phyloP scores from a whole-genome alignment of 2,797 vertebrate species.

The Pipistrellus pygmaeus region DNA sequence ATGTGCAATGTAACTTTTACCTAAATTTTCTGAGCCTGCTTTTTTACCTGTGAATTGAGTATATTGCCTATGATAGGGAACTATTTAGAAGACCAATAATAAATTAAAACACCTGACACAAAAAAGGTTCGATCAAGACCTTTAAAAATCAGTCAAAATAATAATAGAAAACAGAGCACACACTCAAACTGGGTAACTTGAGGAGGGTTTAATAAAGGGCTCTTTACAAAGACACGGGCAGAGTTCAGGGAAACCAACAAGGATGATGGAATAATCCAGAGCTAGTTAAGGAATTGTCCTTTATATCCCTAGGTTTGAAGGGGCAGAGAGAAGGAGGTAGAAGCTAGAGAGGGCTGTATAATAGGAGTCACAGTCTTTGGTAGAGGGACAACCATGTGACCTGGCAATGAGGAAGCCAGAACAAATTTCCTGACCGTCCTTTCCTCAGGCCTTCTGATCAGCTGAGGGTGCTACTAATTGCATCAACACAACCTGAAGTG shows the following conservation, averaged over 20 bases:
- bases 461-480: background rate
- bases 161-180: conserved; percentile 18
- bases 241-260: background rate
- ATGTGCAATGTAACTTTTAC: background rate
- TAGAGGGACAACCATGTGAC: background rate
- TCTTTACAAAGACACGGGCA: conserved; percentile 34
- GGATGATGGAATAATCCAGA: background rate
- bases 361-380: background rate
- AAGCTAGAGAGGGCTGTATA: background rate
- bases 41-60: conserved; percentile 23
- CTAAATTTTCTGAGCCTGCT: conserved; percentile 1
- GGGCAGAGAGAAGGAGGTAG: background rate
- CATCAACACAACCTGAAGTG: background rate
- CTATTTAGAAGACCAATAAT: background rate
- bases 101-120: background rate
- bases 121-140: background rate
- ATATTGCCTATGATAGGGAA: background rate
- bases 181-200: background rate
- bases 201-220: background rate
- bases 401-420: background rate
- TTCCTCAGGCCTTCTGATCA: background rate
- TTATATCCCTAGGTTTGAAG: background rate
- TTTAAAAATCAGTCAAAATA: background rate
- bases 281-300: background rate
- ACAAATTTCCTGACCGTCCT: background rate